Evolutionary conservation across 2,888 invertebrate species (phyloP).

Genomic region (Danaus chrysippus): DNA sequence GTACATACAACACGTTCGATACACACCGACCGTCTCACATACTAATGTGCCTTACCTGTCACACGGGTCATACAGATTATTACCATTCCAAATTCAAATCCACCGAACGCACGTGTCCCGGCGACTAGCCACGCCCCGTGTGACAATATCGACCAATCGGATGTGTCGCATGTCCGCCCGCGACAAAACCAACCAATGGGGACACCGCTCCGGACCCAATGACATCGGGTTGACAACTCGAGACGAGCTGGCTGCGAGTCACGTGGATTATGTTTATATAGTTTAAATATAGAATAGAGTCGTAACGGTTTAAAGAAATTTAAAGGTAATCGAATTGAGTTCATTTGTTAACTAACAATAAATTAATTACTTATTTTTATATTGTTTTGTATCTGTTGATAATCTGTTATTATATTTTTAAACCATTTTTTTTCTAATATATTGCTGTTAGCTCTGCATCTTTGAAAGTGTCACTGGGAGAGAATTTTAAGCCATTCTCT

Average conservation of each 20-base stretch:
- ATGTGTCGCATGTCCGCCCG: slow-evolving; percentile 69
- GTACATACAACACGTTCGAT: too few relatives aligned
- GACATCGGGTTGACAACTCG: slow-evolving; percentile 70
- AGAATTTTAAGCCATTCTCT: too few relatives aligned
- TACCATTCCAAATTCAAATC: slow-evolving; percentile 8
- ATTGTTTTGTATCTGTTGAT: too few relatives aligned
- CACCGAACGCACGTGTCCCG: slow-evolving; percentile 12
- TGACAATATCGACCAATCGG: slow-evolving; percentile 68
- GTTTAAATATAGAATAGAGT: slow-evolving; percentile 6
- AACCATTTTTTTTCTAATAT: too few relatives aligned
- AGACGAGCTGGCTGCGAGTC: slow-evolving; percentile 61
- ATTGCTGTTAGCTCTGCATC: too few relatives aligned
- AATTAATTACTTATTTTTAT: too few relatives aligned
- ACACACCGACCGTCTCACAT: too few relatives aligned
- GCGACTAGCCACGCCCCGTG: slow-evolving; percentile 51
- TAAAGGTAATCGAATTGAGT: too few relatives aligned
- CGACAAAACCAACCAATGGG: slow-evolving; percentile 65
- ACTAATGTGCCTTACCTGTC: neutral
- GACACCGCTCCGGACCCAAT: slow-evolving; percentile 63
- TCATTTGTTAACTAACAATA: too few relatives aligned
- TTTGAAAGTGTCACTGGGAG: too few relatives aligned
- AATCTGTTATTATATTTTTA: too few relatives aligned
- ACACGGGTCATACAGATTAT: neutral
- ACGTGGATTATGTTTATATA: slow-evolving; percentile 43
- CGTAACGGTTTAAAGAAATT: too few relatives aligned